Evolutionary conservation across 2,113 vertebrate genomes (phyloP).

Genomic region (Hippocampus zosterae): DNA sequence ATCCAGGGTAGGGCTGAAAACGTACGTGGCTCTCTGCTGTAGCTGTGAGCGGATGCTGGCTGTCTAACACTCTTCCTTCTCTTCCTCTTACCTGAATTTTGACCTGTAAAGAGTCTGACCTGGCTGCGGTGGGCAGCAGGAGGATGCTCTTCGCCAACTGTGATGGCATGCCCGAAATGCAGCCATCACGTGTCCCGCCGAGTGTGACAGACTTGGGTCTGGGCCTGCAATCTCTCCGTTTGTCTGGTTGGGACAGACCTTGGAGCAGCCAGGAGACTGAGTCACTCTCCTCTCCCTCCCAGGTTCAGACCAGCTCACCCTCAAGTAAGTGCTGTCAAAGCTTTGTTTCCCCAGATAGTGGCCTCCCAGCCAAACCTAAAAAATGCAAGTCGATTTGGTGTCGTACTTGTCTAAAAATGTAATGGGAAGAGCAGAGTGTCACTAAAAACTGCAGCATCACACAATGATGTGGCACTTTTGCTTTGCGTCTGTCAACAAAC

Average conservation of each 20-base stretch:
- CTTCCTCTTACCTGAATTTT: conserved; percentile 50
- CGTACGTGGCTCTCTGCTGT: conserved; percentile 5
- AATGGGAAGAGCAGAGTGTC: conserved; percentile 12
- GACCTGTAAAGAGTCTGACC: conserved; percentile 85
- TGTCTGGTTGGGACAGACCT: conserved; percentile 92
- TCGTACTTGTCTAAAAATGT: conserved; percentile 19
- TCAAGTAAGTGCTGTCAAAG: conserved; percentile 79
- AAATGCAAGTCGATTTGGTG: conserved; percentile 2
- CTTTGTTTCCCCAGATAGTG: neutral
- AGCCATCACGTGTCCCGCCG: conserved; percentile 80
- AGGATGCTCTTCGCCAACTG: conserved; percentile 95
- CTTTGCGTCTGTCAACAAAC: conserved; percentile 43
- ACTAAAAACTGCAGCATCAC: conserved; percentile 41
- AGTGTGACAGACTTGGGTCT: conserved; percentile 90
- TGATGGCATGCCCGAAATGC: conserved; percentile 67
- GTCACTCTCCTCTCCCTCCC: conserved; percentile 52
- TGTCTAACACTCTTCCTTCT: conserved; percentile 40
- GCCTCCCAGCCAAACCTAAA: neutral
- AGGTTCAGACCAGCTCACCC: conserved; percentile 80
- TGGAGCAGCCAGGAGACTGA: conserved; percentile 95
- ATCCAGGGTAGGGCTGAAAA: conserved; percentile 34
- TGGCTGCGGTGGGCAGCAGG: conserved; percentile 83
- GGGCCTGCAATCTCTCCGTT: conserved; percentile 92
- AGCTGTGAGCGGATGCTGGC: conserved; percentile 10
- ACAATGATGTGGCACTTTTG: conserved; percentile 70